Evolutionary conservation across 1,140 invertebrate genomes (phyloP).

Genomic region (Saccostrea glomerata): DNA sequence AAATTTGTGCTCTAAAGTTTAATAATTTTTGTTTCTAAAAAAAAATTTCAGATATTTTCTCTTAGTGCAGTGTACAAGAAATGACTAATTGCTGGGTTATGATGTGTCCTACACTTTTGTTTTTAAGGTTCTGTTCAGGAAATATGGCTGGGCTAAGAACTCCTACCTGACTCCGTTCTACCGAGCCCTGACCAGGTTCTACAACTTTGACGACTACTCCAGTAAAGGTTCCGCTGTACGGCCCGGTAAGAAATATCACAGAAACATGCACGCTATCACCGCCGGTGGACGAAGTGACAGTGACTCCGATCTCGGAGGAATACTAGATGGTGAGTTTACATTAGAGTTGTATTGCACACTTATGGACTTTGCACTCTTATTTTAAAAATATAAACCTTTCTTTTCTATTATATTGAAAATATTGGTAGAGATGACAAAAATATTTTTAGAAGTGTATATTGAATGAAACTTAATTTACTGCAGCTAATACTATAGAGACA

Average conservation of each 20-base stretch:
- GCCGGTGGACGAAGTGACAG: neutral
- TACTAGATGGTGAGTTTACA: slow-evolving; percentile 62
- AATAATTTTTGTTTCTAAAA: no score
- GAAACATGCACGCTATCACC: slow-evolving; percentile 65
- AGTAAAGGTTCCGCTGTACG: slow-evolving; percentile 76
- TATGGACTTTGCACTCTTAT: no score
- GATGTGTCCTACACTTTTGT: neutral
- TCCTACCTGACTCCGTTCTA: slow-evolving; percentile 72
- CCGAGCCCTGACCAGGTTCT: slow-evolving; percentile 65
- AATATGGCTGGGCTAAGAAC: slow-evolving; percentile 76
- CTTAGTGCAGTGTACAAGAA: no score
- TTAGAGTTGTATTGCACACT: neutral
- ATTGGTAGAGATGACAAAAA: no score
- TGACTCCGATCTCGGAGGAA: slow-evolving; percentile 49
- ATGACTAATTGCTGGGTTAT: no score
- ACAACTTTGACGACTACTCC: slow-evolving; percentile 76
- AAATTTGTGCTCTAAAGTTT: no score
- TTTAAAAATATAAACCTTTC: no score
- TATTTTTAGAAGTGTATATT: neutral
- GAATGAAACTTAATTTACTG: slow-evolving; percentile 39
- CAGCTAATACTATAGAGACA: slow-evolving; percentile 65
- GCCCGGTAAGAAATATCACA: slow-evolving; percentile 73
- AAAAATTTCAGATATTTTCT: no score
- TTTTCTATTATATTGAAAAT: no score
- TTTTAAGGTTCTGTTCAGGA: slow-evolving; percentile 73